phyloP scores from a whole-genome alignment of 2,888 invertebrate genomes.

The Amiota mariae region DNA sequence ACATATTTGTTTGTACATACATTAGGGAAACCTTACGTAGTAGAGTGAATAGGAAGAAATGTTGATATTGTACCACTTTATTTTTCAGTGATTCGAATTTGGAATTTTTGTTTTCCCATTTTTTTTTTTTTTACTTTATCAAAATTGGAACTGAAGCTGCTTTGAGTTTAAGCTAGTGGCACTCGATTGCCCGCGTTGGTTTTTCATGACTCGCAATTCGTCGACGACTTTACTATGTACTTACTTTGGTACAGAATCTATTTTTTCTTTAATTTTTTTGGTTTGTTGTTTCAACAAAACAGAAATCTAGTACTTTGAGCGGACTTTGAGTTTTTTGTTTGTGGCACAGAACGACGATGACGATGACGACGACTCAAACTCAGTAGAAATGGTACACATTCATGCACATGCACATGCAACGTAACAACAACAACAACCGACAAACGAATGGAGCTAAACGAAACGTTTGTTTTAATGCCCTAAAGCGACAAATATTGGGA shows the following conservation, averaged over 20 bases:
- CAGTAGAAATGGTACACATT: not conserved
- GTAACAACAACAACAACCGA: not conserved
- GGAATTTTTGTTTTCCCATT: slow-evolving; percentile 1
- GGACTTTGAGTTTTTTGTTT: slow-evolving; percentile 2
- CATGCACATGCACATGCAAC: slow-evolving; percentile 6
- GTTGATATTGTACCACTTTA: slow-evolving; percentile 4
- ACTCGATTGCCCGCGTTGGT: not conserved
- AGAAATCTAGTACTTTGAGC: not conserved
- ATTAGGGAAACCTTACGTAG: no score
- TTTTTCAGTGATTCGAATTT: slow-evolving; percentile 23
- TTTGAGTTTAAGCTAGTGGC: slow-evolving; percentile 4
- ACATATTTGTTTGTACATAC: not conserved
- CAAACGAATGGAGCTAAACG: slow-evolving; percentile 30
- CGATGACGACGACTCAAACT: not conserved
- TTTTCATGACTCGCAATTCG: not conserved
- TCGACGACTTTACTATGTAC: not conserved
- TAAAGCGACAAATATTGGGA: slow-evolving; percentile 65
- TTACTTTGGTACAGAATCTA: no score
- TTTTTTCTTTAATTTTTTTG: not conserved
- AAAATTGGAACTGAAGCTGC: not conserved
- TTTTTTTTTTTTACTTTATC: no score
- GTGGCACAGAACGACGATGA: not conserved
- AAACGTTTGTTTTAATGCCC: slow-evolving; percentile 67
- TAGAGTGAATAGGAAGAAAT: not conserved
- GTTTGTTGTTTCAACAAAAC: not conserved